Base-by-base conservation (phyloP, 2,888 invertebrate species). In the Hypsopygia costalis region DNA sequence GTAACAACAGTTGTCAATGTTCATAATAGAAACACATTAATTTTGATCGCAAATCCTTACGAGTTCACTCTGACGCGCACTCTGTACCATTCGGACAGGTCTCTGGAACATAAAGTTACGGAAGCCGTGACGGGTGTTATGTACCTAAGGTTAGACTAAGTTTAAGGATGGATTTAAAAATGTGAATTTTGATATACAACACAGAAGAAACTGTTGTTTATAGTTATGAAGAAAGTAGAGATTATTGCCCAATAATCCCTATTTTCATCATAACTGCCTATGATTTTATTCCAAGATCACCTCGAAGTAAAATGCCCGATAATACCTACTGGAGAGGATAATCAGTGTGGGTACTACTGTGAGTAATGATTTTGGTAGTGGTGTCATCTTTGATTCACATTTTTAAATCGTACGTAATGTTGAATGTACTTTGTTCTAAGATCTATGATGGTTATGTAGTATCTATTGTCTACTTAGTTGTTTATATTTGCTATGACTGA, bases 11-110 rank as follows among this genome's bases (percentile, higher is more conserved):
- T 81, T 81, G 56, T 76, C 67, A 79, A 81, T 81, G 65, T 77
- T 70, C 70, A 71, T 78, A 80, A 78, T 69, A 81, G 76, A 81
- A 78, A 85, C 81, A 87, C 81, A 79, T 81, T 80, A 80, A 78
- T 80, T 82, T 75, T 81, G 69, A 80, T 80, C 82, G 71, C 73
- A 82, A 73, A 75, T 86, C 90, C 94, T 94, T 94, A 95, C 94
- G 94, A 93, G 90, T 93, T 94, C 86, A 94, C 91, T 92, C 94
- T 93, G 91, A 94, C 93, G 92, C 93, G 94, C 91, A 94, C 93
- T 92, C 92, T 92, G 93, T 93, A 95, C 91, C 93, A 93, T 90
- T 94, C 93, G 87, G 92, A 92, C 89, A 94, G 92, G 88, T 89
- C 89, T 91, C 90, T 90, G 89, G 71, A 90, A 90, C 86, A 89